A percentile compares a stretch with the other conserved stretches of the same genome.
phyloP scores from a whole-genome alignment of 1,140 invertebrate species.

The Drosophila repletoides region DNA sequence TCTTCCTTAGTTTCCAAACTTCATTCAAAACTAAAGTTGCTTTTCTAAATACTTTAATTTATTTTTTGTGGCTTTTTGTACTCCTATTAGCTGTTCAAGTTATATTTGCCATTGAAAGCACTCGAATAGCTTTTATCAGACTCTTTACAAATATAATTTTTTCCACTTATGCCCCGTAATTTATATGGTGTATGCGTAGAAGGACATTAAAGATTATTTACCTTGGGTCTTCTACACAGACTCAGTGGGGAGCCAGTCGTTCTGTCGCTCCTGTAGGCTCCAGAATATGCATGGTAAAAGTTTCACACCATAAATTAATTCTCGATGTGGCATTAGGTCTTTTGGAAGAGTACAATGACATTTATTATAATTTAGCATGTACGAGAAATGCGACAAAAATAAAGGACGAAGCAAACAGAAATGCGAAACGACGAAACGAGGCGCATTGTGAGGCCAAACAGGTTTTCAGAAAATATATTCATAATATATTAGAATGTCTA shows the following conservation, averaged over 20 bases:
- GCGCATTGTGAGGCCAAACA: not conserved
- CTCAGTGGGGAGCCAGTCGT: slow-evolving; percentile 11
- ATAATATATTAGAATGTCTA: slow-evolving; percentile 35
- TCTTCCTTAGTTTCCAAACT: too few relatives aligned
- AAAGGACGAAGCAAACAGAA: not conserved
- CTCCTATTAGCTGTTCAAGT: too few relatives aligned
- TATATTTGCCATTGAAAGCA: too few relatives aligned
- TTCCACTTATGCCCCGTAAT: too few relatives aligned
- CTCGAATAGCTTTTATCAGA: not conserved
- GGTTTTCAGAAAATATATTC: slow-evolving; percentile 33
- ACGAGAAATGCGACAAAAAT: slow-evolving; percentile 17
- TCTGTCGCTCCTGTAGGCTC: too few relatives aligned
- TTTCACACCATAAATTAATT: slow-evolving; percentile 76
- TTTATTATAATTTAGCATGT: slow-evolving; percentile 72
- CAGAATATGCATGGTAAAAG: slow-evolving; percentile 46
- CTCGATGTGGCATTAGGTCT: slow-evolving; percentile 54
- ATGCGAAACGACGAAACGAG: not conserved
- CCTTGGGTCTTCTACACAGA: not conserved
- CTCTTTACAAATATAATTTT: too few relatives aligned
- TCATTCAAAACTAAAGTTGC: too few relatives aligned
- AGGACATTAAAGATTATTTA: slow-evolving; percentile 32
- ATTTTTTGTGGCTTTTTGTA: not conserved
- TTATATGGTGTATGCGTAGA: slow-evolving; percentile 10
- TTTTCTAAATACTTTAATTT: too few relatives aligned
- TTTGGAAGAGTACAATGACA: slow-evolving; percentile 59